Percentiles rank a stretch among this genome's conserved stretches.
Evolutionary conservation across 2,797 vertebrate species (phyloP).

Genomic region (Sciurus carolinensis): DNA sequence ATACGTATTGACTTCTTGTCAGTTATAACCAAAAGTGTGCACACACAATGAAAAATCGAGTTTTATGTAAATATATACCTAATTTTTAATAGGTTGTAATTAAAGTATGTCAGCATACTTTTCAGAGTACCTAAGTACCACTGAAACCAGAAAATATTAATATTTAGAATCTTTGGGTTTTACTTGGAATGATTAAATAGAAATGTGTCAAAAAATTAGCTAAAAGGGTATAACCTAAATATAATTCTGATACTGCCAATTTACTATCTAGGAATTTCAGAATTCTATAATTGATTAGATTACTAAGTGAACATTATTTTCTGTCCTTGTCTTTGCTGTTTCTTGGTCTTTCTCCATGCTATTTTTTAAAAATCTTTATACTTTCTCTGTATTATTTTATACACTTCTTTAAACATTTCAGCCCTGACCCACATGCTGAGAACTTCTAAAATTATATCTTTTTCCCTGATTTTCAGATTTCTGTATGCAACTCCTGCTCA

Average conservation of each 20-base stretch:
- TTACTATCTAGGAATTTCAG: neutral
- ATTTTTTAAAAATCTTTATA: neutral
- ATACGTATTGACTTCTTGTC: neutral
- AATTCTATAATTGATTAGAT: neutral
- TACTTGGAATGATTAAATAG: neutral
- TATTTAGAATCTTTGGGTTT: neutral
- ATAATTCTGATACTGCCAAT: neutral
- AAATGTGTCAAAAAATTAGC: neutral
- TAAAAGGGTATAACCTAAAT: neutral
- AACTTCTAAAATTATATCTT: neutral
- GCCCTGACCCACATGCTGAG: neutral
- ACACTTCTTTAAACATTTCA: neutral
- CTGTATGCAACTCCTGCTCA: neutral
- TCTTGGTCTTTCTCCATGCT: neutral
- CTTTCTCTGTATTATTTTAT: neutral
- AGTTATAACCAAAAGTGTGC: neutral
- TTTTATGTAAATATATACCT: neutral
- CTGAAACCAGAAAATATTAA: neutral
- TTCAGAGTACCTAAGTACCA: neutral
- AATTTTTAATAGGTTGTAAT: constrained; percentile 12
- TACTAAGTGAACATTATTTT: neutral
- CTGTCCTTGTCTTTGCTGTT: neutral
- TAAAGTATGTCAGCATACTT: neutral
- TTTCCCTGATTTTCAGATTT: constrained; percentile 8
- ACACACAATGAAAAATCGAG: neutral